Evolutionary conservation across 1,140 invertebrate genomes (phyloP), one percentile per base, ranked within the genome.

Genomic region (Bilobella aurantiaca): DNA sequence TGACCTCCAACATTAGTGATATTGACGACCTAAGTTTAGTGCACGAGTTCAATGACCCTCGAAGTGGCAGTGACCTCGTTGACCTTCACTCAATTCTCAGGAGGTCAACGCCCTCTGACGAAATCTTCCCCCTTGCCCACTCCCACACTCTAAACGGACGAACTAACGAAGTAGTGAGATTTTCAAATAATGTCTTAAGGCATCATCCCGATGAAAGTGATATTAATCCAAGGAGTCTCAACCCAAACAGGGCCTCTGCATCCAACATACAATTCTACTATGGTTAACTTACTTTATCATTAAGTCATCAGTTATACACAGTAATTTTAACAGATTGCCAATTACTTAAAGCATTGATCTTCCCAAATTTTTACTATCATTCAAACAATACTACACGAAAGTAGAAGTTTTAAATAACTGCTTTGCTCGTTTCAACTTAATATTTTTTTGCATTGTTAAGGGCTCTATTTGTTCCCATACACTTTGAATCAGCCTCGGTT

Each of bases 1-100:
- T 66, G 12, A 49, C 70, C 1, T 69, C 71, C 14, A 59, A 65
- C 14, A 53, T 72, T 8, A 72, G 71, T 68, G 71, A 72, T 66
- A 66, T 69, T 32, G 71, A 72, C 61, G 71, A 72, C n/a, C 57
- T 72, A 31, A 72, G 71, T 62, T 30, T 72, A 16, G 67, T 66
- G n/a, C 29, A 63, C 64, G 59, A 62, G 56, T 27, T 14, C 63
- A 25, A n/a, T n/a, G n/a, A n/a, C n/a, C n/a, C n/a, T n/a, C n/a
- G n/a, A n/a, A n/a, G n/a, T n/a, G 30, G 42, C 23, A 63, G 61
- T 37, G 64, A 69, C 18, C 63, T 67, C 30, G 66, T 69, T n/a
- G 68, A 73, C 28, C 42, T 73, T 27, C 69, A 64, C 25, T 69
- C 71, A 0, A 73, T 73, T 46, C 53, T 70, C 2, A 23, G 68